A percentile compares a stretch with the other conserved stretches of the same genome.
Conservation (phyloP, 30 jellyfish, hydroid and myxozoan genomes). For the Chrysaora quinquecirrha region DNA sequence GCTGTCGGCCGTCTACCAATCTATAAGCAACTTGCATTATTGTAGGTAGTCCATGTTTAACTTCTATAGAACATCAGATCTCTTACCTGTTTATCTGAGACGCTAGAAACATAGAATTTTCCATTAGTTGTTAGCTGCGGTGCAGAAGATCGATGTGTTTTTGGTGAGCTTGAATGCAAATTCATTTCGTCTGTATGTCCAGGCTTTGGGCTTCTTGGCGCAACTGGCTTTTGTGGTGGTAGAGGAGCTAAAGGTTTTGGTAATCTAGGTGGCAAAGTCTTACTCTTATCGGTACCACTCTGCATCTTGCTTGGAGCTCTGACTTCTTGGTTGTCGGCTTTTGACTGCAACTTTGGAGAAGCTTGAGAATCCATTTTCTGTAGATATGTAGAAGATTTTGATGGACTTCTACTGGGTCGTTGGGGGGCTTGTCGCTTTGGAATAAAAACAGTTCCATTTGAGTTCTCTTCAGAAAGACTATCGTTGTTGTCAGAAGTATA, state of each 20-base stretch:
- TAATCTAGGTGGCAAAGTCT: conserved; percentile 35
- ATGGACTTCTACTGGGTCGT: conserved; percentile 51
- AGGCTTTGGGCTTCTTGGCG: conserved; percentile 27
- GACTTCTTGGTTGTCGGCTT: background rate
- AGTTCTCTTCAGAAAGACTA: background rate
- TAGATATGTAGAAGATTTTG: background rate
- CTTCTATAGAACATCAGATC: no score
- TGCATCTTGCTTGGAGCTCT: background rate
- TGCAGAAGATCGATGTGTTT: background rate
- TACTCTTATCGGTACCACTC: background rate
- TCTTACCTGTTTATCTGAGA: background rate
- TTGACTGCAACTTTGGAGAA: background rate
- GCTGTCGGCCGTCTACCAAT: no score
- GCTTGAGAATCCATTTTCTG: background rate
- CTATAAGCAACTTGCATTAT: no score
- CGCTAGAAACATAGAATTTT: background rate
- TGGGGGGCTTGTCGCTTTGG: conserved; percentile 60
- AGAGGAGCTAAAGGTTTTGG: conserved; percentile 80
- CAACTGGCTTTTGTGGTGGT: conserved; percentile 36
- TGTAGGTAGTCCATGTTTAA: no score
- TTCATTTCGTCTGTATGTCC: background rate
- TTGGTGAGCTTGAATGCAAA: conserved; percentile 8
- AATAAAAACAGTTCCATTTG: background rate
- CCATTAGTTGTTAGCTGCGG: background rate
- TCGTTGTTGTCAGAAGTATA: background rate